Percentiles rank a stretch among this genome's conserved stretches.
These are phyloP conservation scores for Lamellibrachia satsuma DNA, from an alignment of 2,888 invertebrate species.

Conservation along the genomic window DNA sequence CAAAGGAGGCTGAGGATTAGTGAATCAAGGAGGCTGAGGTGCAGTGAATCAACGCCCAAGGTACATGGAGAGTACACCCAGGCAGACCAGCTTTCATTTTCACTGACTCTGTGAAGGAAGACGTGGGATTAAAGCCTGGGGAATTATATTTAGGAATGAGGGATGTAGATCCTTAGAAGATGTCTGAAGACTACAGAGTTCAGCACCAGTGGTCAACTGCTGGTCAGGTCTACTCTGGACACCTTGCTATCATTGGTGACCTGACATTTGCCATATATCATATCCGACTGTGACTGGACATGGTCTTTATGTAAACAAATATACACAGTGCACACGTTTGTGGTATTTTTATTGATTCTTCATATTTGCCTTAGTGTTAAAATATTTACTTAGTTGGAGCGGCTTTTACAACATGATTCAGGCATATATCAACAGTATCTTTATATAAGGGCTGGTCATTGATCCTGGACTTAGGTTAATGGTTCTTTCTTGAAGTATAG, in stretches of 20 bases:
- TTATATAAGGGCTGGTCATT: conserved; percentile 12
- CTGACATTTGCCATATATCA: conserved; percentile 17
- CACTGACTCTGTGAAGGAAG: neutral
- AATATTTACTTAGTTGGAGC: neutral
- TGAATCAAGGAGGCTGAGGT: no score
- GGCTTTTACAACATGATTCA: neutral
- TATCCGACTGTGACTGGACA: neutral
- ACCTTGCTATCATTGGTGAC: neutral
- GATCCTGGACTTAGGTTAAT: conserved; percentile 17
- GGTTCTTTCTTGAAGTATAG: neutral
- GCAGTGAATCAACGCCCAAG: no score
- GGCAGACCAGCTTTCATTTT: neutral
- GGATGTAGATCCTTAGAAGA: neutral
- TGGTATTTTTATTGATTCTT: conserved; percentile 6
- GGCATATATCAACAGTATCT: neutral
- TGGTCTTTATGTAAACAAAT: neutral
- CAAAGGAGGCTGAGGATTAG: no score
- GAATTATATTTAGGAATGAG: neutral
- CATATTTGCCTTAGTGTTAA: neutral
- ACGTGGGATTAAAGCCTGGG: neutral
- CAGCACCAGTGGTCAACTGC: neutral
- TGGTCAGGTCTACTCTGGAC: neutral
- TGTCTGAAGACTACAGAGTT: neutral
- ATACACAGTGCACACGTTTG: neutral
- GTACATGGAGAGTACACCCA: neutral